These are phyloP conservation scores for Prochilodus magdalenae DNA, from an alignment of 2,113 vertebrate genomes.

Conservation along the genomic window DNA sequence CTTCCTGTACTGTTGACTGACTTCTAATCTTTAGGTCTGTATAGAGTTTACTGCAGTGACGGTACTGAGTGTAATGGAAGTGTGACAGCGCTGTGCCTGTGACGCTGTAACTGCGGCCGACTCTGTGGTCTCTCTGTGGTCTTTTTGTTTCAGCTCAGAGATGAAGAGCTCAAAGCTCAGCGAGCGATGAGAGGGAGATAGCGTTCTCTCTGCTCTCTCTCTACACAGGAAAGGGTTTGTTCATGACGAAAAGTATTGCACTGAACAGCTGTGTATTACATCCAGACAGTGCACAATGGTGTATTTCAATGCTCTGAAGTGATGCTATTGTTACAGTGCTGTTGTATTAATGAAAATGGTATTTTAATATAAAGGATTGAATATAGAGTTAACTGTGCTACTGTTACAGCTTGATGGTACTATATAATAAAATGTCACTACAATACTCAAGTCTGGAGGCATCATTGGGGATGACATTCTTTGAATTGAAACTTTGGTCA, in stretches of 20 bases:
- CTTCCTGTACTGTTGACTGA: neutral
- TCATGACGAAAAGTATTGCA: slow-evolving; percentile 62
- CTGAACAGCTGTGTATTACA: slow-evolving; percentile 53
- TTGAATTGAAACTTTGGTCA: too few species aligned
- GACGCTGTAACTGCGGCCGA: slow-evolving; percentile 67
- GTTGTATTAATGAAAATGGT: too few species aligned
- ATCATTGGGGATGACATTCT: neutral
- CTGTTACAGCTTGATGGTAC: neutral
- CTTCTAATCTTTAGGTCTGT: neutral
- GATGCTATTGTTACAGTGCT: neutral
- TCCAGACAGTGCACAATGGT: slow-evolving; percentile 11
- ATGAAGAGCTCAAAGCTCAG: slow-evolving; percentile 70
- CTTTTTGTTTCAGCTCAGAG: slow-evolving; percentile 74
- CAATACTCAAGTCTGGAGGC: neutral
- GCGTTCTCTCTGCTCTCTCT: slow-evolving; percentile 53
- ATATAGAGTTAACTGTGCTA: neutral
- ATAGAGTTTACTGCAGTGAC: neutral
- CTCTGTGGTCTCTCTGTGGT: slow-evolving; percentile 77
- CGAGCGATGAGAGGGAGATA: slow-evolving; percentile 62
- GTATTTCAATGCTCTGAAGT: neutral
- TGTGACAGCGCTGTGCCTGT: slow-evolving; percentile 38
- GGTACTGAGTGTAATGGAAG: slow-evolving; percentile 13
- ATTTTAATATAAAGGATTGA: too few species aligned
- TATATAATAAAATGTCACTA: neutral
- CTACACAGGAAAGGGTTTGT: slow-evolving; percentile 71